Evolutionary conservation across 2,113 vertebrate genomes (phyloP).

Genomic region (Ameiurus melas): DNA sequence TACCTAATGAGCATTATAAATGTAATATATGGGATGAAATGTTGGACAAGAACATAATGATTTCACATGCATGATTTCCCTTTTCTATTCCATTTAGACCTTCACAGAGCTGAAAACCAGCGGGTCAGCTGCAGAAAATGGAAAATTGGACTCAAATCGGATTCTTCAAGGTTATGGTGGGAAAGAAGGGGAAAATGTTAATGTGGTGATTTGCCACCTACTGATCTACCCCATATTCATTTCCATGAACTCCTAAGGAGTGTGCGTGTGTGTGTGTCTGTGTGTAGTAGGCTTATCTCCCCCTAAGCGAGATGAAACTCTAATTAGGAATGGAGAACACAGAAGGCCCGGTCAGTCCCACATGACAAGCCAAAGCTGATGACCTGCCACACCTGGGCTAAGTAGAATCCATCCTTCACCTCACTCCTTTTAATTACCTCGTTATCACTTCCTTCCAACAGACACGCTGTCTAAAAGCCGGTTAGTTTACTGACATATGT

Average conservation of each 20-base stretch:
- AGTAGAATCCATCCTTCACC: neutral
- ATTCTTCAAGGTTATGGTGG: neutral
- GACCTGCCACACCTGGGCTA: neutral
- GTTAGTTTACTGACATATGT: conserved; percentile 18
- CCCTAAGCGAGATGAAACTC: neutral
- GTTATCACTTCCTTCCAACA: neutral
- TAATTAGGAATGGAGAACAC: neutral
- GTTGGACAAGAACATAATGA: neutral
- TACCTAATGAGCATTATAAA: neutral
- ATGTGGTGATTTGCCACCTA: conserved; percentile 19
- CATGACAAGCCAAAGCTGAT: neutral
- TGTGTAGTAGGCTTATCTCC: neutral
- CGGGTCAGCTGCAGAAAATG: neutral
- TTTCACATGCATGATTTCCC: neutral
- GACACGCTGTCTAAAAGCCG: neutral
- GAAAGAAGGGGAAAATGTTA: neutral
- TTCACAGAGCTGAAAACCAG: neutral
- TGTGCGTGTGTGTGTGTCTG: neutral
- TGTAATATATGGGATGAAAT: neutral
- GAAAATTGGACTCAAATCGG: neutral
- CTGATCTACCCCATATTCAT: neutral
- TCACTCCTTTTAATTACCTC: conserved; percentile 11
- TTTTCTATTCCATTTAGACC: neutral
- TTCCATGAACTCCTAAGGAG: conserved; percentile 1
- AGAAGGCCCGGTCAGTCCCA: neutral